Evolutionary conservation across 2,113 vertebrate species (phyloP).

Genomic region (Serinus canaria): DNA sequence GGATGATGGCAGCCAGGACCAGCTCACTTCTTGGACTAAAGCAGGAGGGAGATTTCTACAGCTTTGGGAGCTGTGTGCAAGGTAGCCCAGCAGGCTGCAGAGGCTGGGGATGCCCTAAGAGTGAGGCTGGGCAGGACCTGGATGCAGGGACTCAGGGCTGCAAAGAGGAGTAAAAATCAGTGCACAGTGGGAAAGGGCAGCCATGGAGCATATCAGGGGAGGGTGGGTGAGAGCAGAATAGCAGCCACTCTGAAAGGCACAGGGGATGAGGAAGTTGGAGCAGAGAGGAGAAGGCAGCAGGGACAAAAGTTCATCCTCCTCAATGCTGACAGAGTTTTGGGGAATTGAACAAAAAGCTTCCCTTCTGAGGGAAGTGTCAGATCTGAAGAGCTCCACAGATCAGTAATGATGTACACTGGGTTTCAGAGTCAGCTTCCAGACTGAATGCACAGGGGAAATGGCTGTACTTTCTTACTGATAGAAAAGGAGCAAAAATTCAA

Average conservation of each 20-base stretch:
- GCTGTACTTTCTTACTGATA: not conserved
- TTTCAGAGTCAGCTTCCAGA: not conserved
- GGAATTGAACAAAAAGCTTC: not conserved
- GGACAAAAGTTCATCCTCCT: not conserved
- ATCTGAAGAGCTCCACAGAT: not conserved
- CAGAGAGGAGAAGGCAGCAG: not conserved
- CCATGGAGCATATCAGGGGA: not conserved
- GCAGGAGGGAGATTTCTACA: not conserved
- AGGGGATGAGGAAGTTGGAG: not conserved
- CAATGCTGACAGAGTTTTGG: not conserved
- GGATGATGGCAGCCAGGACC: not conserved
- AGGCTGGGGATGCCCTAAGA: not conserved
- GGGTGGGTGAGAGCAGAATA: not conserved
- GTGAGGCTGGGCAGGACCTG: not conserved
- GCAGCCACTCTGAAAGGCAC: not conserved
- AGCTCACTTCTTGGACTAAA: not conserved
- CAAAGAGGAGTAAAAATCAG: not conserved
- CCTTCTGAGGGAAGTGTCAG: not conserved
- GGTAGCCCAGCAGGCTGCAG: not conserved
- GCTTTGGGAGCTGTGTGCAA: not conserved
- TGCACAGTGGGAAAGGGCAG: not conserved
- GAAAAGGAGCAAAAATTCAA: not conserved
- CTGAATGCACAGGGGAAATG: not conserved
- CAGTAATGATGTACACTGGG: not conserved
- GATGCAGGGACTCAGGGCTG: not conserved